Evolutionary conservation across 2,113 vertebrate species (phyloP).

Genomic region (Pelecanus crispus): DNA sequence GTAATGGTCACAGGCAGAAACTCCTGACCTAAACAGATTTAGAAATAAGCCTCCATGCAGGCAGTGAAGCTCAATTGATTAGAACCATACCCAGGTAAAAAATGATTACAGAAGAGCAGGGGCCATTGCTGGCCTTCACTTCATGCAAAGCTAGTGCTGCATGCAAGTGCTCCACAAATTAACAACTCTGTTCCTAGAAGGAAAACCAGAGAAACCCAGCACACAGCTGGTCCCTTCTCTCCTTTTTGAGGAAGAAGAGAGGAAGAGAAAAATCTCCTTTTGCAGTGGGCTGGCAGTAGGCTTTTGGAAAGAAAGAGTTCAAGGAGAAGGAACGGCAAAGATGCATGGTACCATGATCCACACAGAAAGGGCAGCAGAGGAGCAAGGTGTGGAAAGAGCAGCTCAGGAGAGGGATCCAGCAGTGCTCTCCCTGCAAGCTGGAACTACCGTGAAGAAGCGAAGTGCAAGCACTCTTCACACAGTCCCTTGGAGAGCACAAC

Average conservation of each 20-base stretch:
- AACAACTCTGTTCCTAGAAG: background rate
- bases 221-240: background rate
- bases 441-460: background rate
- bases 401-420: background rate
- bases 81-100: background rate
- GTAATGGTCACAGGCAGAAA: background rate
- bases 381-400: background rate
- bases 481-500: background rate
- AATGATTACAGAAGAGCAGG: background rate
- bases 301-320: background rate
- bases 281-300: background rate
- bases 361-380: background rate
- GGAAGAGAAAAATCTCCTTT: background rate
- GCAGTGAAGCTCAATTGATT: background rate
- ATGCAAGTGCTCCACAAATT: background rate
- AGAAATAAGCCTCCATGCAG: background rate
- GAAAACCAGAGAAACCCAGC: background rate
- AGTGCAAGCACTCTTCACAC: background rate
- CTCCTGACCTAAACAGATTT: background rate
- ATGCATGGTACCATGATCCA: rapidly evolving
- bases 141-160: background rate
- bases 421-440: background rate
- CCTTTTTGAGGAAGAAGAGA: background rate
- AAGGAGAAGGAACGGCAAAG: background rate
- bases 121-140: background rate